Percentiles rank a stretch among this genome's conserved stretches.
Conservation (phyloP, 92 coral and sea anemone species). For the Parazoanthus darwini region DNA sequence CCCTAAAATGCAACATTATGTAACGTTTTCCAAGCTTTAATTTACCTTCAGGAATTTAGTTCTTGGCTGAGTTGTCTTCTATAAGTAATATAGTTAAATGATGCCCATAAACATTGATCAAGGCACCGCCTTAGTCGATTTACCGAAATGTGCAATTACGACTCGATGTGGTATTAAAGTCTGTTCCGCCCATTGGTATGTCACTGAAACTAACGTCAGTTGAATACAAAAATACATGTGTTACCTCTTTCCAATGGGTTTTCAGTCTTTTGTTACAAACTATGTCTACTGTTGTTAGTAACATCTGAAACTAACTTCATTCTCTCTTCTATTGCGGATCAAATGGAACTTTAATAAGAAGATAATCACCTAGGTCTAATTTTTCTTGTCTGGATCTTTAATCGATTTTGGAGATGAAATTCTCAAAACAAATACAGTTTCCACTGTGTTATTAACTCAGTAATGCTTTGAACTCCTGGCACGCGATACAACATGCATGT, state of each 20-base stretch:
- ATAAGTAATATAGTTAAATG: no score
- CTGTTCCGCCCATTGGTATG: neutral
- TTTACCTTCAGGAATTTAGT: no score
- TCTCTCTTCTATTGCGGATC: neutral
- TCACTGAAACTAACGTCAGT: neutral
- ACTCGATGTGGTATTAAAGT: neutral
- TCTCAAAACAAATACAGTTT: neutral
- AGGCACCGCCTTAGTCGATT: neutral
- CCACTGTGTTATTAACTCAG: neutral
- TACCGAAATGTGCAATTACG: neutral
- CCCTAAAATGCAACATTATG: no score
- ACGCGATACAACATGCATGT: no score
- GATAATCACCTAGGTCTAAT: neutral
- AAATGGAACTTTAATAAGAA: neutral
- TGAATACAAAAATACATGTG: neutral
- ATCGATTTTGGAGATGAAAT: neutral
- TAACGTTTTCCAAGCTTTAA: no score
- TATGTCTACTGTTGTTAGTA: neutral
- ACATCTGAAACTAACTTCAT: neutral
- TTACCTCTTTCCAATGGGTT: neutral
- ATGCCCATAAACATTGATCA: no score
- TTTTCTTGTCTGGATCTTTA: neutral
- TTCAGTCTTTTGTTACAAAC: neutral
- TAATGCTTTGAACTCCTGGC: neutral
- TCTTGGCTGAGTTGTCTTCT: no score